phyloP scores from a whole-genome alignment of 2,797 vertebrate genomes.

The Esox masquinongy region DNA sequence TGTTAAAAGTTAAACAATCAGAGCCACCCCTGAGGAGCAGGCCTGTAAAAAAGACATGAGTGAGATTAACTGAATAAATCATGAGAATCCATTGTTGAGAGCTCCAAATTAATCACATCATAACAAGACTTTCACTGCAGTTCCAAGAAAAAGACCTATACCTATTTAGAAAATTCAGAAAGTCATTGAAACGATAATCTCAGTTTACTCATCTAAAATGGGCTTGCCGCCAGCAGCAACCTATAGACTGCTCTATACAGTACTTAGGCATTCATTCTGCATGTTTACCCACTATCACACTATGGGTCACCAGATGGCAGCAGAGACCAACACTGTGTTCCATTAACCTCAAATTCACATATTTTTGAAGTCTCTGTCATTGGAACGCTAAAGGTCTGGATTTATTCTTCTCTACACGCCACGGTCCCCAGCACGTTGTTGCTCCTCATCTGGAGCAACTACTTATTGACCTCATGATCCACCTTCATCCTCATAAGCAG shows the following conservation, averaged over 20 bases:
- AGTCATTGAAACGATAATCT: not conserved
- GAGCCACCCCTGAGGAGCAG: conserved; percentile 35
- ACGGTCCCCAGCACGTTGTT: not conserved
- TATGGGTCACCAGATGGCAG: conserved; percentile 39
- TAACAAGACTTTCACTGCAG: conserved; percentile 34
- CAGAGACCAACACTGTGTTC: conserved; percentile 22
- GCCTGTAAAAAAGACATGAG: conserved; percentile 26
- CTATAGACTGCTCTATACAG: not conserved
- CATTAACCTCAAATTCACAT: not conserved
- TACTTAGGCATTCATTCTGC: not conserved
- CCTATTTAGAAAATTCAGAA: not conserved
- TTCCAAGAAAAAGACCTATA: conserved; percentile 29
- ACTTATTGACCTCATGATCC: not conserved
- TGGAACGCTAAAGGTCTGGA: not conserved
- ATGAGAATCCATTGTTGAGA: conserved; percentile 39
- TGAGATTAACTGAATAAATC: conserved; percentile 29
- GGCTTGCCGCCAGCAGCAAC: not conserved
- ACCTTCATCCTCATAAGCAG: not conserved
- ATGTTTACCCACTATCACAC: not conserved
- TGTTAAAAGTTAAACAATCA: conserved; percentile 44
- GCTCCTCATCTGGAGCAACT: not conserved
- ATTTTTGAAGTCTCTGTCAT: not conserved
- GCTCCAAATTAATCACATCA: conserved; percentile 35
- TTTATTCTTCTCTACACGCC: too few relatives aligned
- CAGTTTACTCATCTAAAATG: not conserved